Evolutionary conservation across 2,113 vertebrate genomes (phyloP).

Genomic region (Triplophysa siluroides): DNA sequence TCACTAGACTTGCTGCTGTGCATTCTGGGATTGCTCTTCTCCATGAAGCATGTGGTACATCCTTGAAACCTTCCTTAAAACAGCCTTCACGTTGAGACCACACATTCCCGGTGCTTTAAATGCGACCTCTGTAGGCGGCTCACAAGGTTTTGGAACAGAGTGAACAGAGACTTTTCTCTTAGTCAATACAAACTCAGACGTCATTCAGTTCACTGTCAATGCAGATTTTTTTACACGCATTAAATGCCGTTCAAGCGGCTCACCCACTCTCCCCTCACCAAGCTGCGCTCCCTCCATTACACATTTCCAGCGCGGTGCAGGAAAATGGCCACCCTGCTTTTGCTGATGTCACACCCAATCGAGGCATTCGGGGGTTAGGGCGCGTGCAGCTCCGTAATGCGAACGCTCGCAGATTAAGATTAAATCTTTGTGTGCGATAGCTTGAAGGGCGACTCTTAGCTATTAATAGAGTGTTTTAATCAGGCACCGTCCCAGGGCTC

Average conservation of each 20-base stretch:
- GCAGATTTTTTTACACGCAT: neutral
- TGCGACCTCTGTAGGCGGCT: too few species aligned
- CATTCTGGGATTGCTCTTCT: too few species aligned
- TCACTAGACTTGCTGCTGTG: too few species aligned
- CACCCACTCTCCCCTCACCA: conserved; percentile 17
- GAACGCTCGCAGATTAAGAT: conserved; percentile 51
- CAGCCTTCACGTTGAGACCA: too few species aligned
- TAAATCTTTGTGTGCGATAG: conserved; percentile 22
- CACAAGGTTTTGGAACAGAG: too few species aligned
- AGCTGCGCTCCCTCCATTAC: conserved; percentile 51
- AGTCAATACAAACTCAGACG: too few species aligned
- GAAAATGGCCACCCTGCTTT: conserved; percentile 50
- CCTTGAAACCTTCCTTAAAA: too few species aligned
- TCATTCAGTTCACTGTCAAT: too few species aligned
- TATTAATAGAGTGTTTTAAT: conserved; percentile 60
- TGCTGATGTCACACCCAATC: conserved; percentile 30
- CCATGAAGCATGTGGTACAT: too few species aligned
- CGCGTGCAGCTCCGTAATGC: conserved; percentile 12
- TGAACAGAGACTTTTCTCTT: too few species aligned
- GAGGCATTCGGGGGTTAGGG: conserved; percentile 3
- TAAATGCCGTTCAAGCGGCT: conserved; percentile 16
- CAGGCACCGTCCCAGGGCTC: conserved; percentile 45
- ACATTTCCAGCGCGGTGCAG: conserved; percentile 30
- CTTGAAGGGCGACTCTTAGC: conserved; percentile 39
- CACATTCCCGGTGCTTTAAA: too few species aligned